phyloP scores from a whole-genome alignment of 2,888 invertebrate genomes.

The Cephus pygmeus region DNA sequence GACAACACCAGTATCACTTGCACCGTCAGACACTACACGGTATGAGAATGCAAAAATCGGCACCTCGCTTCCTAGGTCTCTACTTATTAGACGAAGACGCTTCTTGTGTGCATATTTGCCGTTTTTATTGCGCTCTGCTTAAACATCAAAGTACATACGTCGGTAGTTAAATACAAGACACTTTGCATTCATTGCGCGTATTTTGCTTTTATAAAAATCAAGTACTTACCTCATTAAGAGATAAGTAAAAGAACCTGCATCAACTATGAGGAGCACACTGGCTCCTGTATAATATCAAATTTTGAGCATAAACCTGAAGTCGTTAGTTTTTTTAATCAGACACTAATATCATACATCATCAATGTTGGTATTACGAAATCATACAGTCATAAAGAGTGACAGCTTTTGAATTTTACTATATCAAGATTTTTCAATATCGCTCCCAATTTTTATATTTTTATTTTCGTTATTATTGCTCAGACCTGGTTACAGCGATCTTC shows the following conservation, averaged over 20 bases:
- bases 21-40: slow-evolving; percentile 59
- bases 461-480: too few species aligned
- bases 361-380: neutral
- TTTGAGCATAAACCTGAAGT: neutral
- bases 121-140: neutral
- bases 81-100: neutral
- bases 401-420: too few species aligned
- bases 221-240: neutral
- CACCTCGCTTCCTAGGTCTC: slow-evolving; percentile 14
- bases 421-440: too few species aligned
- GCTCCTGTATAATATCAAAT: neutral
- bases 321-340: neutral
- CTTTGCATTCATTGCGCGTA: neutral
- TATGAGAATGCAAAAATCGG: slow-evolving; percentile 43
- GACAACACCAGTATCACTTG: slow-evolving; percentile 37
- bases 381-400: neutral
- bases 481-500: neutral
- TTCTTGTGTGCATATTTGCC: neutral
- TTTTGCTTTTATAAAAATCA: neutral
- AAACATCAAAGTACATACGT: neutral
- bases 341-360: neutral
- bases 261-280: neutral
- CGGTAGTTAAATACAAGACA: neutral
- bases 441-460: too few species aligned
- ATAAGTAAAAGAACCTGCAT: neutral